Base-by-base conservation (phyloP, 2,113 vertebrate genomes). In the Trematomus loennbergii region DNA sequence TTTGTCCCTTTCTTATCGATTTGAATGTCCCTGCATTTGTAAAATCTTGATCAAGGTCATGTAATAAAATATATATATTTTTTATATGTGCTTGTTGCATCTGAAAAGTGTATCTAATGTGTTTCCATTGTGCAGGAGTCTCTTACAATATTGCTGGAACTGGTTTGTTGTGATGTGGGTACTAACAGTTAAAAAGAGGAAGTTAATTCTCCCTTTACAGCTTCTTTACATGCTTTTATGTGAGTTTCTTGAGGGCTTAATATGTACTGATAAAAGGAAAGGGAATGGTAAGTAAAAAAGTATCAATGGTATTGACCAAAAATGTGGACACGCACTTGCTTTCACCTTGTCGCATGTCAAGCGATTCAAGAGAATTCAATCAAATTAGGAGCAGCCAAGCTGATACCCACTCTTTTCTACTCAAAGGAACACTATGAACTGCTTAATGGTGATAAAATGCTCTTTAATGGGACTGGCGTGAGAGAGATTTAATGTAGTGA, bases 401-500 rank as follows among this genome's bases (percentile, higher is more conserved):
- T 85, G 71, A 87, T 83, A 61, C 70, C 67, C 79, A 55, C 65
- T 55, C 62, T 71, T 77, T 85, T 81, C 78, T 64, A 78, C 75
- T 80, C 72, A 83, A 86, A 90, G 46, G 59, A 79, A 66, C 84
- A 69, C 72, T 66, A 55, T 77, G 82, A 90, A 85, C 85, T 58
- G 43, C 70, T 88, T 89, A 91, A 92, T 90, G 80, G 72, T 81
- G 78, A 89, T 80, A 83, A 83, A 86, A 87, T 74, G 67, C 75
- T 81, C 81, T 86, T 84, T 87, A 89, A 91, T 85, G 86, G 78
- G 77, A 73, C 53, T 68, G 75, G 82, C 16, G 17, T 88, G 85
- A 77, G 81, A 83, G 75, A 87, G 83, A 75, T 88, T 90, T 89
- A 90, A 91, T 87, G 84, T 82, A 83, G 82, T 82, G 82, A 88